phyloP scores from a whole-genome alignment of 2,888 invertebrate species.

The Caenorhabditis auriculariae region DNA sequence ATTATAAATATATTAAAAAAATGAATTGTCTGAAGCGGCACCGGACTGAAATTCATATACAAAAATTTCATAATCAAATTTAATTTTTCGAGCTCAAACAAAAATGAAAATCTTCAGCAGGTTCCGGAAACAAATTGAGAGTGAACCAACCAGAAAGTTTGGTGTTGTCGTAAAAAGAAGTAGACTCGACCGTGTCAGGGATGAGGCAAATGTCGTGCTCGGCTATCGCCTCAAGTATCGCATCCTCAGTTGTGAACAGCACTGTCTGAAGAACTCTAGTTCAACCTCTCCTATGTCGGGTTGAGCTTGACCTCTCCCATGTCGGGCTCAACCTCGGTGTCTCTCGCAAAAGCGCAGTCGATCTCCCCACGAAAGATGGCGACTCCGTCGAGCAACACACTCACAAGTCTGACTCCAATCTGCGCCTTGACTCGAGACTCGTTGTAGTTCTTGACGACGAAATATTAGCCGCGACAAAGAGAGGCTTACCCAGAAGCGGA shows the following conservation, averaged over 20 bases:
- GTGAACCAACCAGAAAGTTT: too few relatives aligned
- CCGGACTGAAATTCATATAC: too few relatives aligned
- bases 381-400: slow-evolving; percentile 67
- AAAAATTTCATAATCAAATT: too few relatives aligned
- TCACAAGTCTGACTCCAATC: slow-evolving; percentile 76
- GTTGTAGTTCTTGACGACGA: slow-evolving; percentile 82
- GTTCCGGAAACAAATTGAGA: too few relatives aligned
- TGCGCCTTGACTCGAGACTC: slow-evolving; percentile 82
- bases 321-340: slow-evolving; percentile 70
- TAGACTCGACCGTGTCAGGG: not conserved
- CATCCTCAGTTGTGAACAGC: slow-evolving; percentile 78
- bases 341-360: slow-evolving; percentile 76
- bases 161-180: not conserved
- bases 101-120: too few relatives aligned
- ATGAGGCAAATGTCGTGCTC: slow-evolving; percentile 65
- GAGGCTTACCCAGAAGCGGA: slow-evolving; percentile 52
- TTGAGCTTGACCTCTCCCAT: slow-evolving; percentile 71
- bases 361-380: slow-evolving; percentile 81
- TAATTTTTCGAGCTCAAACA: too few relatives aligned
- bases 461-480: not conserved
- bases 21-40: too few relatives aligned
- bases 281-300: slow-evolving; percentile 70
- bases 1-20: too few relatives aligned
- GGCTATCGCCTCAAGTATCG: slow-evolving; percentile 73
- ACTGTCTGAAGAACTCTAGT: slow-evolving; percentile 73